phyloP scores from a whole-genome alignment of 2,113 vertebrate species.

The Sylvilagus bachmani region DNA sequence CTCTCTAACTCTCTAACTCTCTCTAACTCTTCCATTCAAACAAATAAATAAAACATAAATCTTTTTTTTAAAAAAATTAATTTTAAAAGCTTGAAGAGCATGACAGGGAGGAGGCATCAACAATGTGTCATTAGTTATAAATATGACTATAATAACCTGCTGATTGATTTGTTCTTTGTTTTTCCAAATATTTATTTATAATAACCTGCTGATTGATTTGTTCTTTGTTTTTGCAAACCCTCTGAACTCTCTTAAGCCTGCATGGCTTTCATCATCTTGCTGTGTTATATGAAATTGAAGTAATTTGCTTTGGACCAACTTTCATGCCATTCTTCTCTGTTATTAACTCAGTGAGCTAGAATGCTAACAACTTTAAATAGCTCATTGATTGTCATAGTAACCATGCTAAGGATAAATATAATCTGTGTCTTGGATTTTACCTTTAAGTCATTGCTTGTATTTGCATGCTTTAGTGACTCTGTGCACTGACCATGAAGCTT shows the following conservation, averaged over 20 bases:
- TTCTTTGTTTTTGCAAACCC: conserved; percentile 8
- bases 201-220: neutral
- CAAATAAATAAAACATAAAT: too few species aligned
- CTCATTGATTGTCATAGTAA: conserved; percentile 82
- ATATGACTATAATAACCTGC: neutral
- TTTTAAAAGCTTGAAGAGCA: neutral
- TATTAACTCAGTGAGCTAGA: conserved; percentile 67
- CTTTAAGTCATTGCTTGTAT: conserved; percentile 61
- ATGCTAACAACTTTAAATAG: conserved; percentile 77
- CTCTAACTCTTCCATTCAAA: too few species aligned
- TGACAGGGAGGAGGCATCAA: neutral
- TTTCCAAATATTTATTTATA: neutral
- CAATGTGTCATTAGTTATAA: neutral
- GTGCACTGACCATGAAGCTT: neutral
- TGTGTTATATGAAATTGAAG: conserved; percentile 40
- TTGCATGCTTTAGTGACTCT: conserved; percentile 13
- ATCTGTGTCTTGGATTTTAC: conserved; percentile 69
- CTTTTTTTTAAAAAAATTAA: too few species aligned
- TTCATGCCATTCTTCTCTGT: conserved; percentile 58
- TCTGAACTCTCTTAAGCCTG: neutral
- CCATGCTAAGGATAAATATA: conserved; percentile 78
- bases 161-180: conserved; percentile 1
- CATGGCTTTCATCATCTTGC: neutral
- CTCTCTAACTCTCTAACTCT: too few species aligned
- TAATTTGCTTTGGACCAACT: conserved; percentile 33